Conservation (phyloP, 2,797 vertebrate species). For the Anolis apletophallus region DNA sequence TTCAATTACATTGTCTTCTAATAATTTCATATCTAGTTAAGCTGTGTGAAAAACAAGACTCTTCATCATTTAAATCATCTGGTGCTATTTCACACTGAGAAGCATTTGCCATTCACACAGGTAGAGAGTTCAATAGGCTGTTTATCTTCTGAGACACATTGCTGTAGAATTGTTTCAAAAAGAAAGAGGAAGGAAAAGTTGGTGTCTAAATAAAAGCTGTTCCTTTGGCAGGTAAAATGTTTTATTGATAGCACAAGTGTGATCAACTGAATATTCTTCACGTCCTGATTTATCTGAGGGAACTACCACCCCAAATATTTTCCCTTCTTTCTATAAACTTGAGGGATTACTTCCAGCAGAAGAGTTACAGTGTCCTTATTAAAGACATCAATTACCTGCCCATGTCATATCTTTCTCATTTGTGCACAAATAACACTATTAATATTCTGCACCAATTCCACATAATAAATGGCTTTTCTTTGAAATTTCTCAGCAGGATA, state of each 20-base stretch:
- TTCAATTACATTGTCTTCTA: conserved; percentile 42
- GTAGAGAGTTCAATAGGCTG: background rate
- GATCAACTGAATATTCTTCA: background rate
- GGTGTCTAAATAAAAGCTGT: conserved; percentile 38
- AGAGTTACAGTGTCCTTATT: conserved; percentile 23
- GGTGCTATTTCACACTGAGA: conserved; percentile 12
- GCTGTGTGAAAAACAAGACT: background rate
- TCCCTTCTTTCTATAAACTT: conserved; percentile 17
- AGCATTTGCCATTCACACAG: background rate
- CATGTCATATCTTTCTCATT: conserved; percentile 44
- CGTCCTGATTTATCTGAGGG: conserved; percentile 48
- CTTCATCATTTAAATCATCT: conserved; percentile 45
- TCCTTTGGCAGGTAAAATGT: background rate
- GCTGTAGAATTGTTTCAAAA: conserved; percentile 33
- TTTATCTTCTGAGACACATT: conserved; percentile 35
- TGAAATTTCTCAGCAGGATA: conserved; percentile 35
- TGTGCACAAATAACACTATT: conserved; percentile 26
- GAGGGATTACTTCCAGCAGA: conserved; percentile 44
- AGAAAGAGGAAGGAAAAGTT: background rate
- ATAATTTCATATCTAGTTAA: conserved; percentile 38
- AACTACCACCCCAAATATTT: background rate
- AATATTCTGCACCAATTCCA: conserved; percentile 45
- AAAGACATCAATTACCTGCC: conserved; percentile 39
- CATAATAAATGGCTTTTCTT: conserved; percentile 34
- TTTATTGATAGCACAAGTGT: conserved; percentile 44